Evolutionary conservation across 2,113 vertebrate species (phyloP), one percentile per base, ranked within the genome.

Genomic region (Sebastes schlegelii): DNA sequence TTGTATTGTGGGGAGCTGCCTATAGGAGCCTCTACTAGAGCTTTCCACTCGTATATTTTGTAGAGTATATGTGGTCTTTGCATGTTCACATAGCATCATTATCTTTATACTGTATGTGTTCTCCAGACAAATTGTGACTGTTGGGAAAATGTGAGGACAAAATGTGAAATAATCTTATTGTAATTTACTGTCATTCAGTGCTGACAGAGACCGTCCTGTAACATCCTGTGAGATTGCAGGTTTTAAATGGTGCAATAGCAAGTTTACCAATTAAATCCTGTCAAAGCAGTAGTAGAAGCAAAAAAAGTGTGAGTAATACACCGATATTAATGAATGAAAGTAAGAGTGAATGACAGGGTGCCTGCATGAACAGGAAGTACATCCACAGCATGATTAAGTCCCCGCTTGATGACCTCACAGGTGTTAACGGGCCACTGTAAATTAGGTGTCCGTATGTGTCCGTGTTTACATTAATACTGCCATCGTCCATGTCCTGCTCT

Each of bases 361-460:
- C 54, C 68, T 62, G 26, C 34, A 16, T 65, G n/a, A 85, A 49
- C 45, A 87, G 71, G 46, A 79, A 86, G 55, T 58, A 16, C 63
- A 68, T 64, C 43, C 40, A 49, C 60, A 46, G 26, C 26, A 11
- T 72, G 75, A 83, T 55, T 72, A 64, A 71, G 58, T 69, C 52
- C 45, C 63, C n/a, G 63, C 43, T 63, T 57, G 57, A 64, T 90
- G 85, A 91, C 58, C 64, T 91, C 69, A 67, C 21, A 66, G 49
- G 77, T 66, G 73, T 84, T 86, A 87, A 91, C 16, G 34, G 77
- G 51, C 40, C 52, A 58, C 70, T 65, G 68, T 77, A 60, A 83
- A 89, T 87, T 60, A 86, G 62, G 48, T 80, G 43, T 46, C 54
- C 23, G 19, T 12, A 17, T 77, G 52, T 43, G 14, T 79, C 78